phyloP scores from a whole-genome alignment of 2,888 invertebrate species.

The Choristoneura rosaceana region DNA sequence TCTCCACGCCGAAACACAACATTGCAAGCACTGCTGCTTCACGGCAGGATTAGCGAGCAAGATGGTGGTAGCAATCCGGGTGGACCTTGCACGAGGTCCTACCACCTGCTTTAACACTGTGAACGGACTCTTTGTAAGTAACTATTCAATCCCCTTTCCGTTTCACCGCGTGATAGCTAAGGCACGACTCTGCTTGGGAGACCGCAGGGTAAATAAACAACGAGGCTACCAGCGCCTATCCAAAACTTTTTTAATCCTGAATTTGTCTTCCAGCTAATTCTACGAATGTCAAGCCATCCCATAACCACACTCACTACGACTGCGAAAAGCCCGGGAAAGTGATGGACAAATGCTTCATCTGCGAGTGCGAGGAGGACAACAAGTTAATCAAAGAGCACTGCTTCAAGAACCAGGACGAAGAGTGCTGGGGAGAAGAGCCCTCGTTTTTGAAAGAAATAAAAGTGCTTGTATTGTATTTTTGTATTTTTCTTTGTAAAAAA shows the following conservation, averaged over 20 bases:
- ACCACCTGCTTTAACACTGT: too few species aligned
- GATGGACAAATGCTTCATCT: conserved; percentile 66
- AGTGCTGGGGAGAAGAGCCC: conserved; percentile 57
- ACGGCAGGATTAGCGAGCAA: too few species aligned
- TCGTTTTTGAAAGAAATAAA: conserved; percentile 54
- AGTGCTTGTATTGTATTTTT: background rate
- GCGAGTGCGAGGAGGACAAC: conserved; percentile 60
- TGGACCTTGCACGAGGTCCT: too few species aligned
- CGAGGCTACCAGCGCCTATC: background rate
- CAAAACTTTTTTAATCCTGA: background rate
- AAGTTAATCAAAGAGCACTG: conserved; percentile 67
- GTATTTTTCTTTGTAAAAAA: background rate
- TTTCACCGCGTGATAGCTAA: too few species aligned
- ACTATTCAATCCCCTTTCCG: too few species aligned
- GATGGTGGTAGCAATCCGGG: too few species aligned
- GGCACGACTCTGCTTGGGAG: too few species aligned
- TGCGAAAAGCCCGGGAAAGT: conserved; percentile 59
- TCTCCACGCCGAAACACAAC: too few species aligned
- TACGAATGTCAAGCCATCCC: conserved; percentile 31
- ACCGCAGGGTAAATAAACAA: too few species aligned
- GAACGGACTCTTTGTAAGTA: too few species aligned
- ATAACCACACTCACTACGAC: conserved; percentile 60
- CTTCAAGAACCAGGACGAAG: conserved; percentile 58
- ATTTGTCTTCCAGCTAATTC: background rate
- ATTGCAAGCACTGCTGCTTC: too few species aligned